Evolutionary conservation across 2,797 vertebrate genomes (phyloP), one percentile per base, ranked within the genome.

Genomic region (Atherinosoma microstoma): DNA sequence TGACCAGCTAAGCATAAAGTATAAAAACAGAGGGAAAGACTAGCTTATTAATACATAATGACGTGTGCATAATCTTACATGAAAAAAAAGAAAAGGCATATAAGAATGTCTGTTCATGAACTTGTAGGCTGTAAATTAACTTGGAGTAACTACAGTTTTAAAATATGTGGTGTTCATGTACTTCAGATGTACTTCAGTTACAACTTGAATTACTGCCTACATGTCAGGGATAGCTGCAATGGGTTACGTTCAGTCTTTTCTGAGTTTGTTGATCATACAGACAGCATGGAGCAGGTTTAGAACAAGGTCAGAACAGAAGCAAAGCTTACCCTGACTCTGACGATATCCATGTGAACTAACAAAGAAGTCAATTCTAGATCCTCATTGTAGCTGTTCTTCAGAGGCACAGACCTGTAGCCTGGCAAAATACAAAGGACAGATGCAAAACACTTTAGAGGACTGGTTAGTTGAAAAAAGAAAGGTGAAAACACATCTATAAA

Each of bases 371-470:
- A 75, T 91, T 99, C 98, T 89, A 99, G 93, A 72, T 96, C 98
- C 90, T 99, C 98, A 0, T 96, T 99, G 94, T 96, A 99, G 95
- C 98, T 98, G 94, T 99, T 99, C 93, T 98, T 99, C 90, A 99
- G 89, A 54, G 97, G 98, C 56, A 99, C 97, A 0, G 98, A 97
- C 85, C 98, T 93, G 85, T 96, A 99, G 56, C 98, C 98, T 99
- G 64, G 34, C 5, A 70, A 47, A 54, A 69, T 2, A 61, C 16
- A 73, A 36, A 58, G 64, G 3, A 76, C 6, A 40, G 5, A 72
- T 32, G 58, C 2, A 35, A 34, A 22, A 22, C 22, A 16, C 8
- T 9, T 16, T 58, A 58, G 20, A 54, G 58, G 42, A 20, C 51
- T 58, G 2, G 1, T 20, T 2, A 47, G 4, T 16, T 24, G 18